A percentile compares a stretch with the other conserved stretches of the same genome.
Evolutionary conservation across 2,888 invertebrate species (phyloP).

Genomic region (Eulithis testata): DNA sequence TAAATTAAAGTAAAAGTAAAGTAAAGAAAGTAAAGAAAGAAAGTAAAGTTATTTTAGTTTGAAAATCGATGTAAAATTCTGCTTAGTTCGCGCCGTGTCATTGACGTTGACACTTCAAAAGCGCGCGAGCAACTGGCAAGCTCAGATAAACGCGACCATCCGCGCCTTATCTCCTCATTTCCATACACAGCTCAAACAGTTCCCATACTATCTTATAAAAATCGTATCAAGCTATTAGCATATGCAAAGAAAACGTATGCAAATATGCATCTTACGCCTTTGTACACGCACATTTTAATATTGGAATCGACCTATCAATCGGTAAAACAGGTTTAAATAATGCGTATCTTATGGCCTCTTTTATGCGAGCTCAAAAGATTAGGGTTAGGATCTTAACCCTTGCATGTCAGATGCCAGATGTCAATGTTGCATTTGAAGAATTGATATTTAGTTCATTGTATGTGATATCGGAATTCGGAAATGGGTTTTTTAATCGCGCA

Average conservation of each 20-base stretch:
- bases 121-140: constrained; percentile 79
- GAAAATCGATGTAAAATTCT: constrained; percentile 47
- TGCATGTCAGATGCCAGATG: constrained; percentile 63
- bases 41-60: constrained; percentile 33
- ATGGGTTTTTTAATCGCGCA: constrained; percentile 70
- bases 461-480: constrained; percentile 63
- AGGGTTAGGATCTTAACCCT: constrained; percentile 69
- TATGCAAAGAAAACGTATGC: constrained; percentile 78
- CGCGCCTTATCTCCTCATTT: constrained; percentile 77
- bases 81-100: constrained; percentile 59
- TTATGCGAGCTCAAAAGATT: constrained; percentile 70
- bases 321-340: constrained; percentile 80
- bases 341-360: constrained; percentile 57
- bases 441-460: constrained; percentile 71
- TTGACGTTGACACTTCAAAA: constrained; percentile 72
- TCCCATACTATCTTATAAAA: constrained; percentile 71
- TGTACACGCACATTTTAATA: constrained; percentile 71
- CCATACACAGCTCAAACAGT: constrained; percentile 65
- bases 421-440: constrained; percentile 67
- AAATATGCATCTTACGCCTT: constrained; percentile 70
- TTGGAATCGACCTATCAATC: constrained; percentile 77
- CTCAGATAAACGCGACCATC: constrained; percentile 68
- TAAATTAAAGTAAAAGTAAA: constrained; percentile 18
- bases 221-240: constrained; percentile 74
- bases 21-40: no score